Evolutionary conservation across 2,113 vertebrate genomes (phyloP).

Genomic region (Leptobrachium leishanense): DNA sequence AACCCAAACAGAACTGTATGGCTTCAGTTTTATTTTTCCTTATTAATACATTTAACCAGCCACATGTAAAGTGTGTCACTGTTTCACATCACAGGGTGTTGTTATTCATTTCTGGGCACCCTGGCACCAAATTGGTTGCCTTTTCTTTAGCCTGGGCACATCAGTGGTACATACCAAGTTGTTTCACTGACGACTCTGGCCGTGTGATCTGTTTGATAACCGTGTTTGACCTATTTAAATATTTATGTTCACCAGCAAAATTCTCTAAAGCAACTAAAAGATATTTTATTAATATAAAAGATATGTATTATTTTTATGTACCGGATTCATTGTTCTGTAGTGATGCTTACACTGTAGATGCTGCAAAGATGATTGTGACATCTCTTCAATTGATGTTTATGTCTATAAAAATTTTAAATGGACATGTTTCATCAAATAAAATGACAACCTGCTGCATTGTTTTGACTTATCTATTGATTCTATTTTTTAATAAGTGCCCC

Average conservation of each 20-base stretch:
- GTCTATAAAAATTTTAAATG: conserved; percentile 24
- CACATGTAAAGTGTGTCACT: conserved; percentile 1
- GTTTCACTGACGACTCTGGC: conserved; percentile 16
- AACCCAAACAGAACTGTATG: conserved; percentile 8
- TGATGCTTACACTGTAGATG: conserved; percentile 34
- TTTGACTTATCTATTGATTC: no score
- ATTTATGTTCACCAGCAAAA: conserved; percentile 39
- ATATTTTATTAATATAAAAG: conserved; percentile 42
- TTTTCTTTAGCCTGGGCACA: conserved; percentile 1
- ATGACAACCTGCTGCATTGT: conserved; percentile 19
- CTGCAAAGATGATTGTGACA: conserved; percentile 13
- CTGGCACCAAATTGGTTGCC: conserved; percentile 2
- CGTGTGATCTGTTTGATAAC: conserved; percentile 38
- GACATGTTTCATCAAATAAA: conserved; percentile 31
- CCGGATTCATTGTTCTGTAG: conserved; percentile 35
- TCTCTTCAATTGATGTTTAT: conserved; percentile 22
- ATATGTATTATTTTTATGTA: conserved; percentile 43
- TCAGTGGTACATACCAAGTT: conserved; percentile 11
- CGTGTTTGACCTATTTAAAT: conserved; percentile 42
- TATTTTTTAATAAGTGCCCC: no score
- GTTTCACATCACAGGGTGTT: neutral
- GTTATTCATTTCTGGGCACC: neutral
- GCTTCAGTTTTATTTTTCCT: conserved; percentile 20
- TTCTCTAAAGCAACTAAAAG: conserved; percentile 6
- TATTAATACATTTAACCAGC: neutral